Evolutionary conservation across 2,113 vertebrate genomes (phyloP).

Genomic region (Chloropsis hardwickii): DNA sequence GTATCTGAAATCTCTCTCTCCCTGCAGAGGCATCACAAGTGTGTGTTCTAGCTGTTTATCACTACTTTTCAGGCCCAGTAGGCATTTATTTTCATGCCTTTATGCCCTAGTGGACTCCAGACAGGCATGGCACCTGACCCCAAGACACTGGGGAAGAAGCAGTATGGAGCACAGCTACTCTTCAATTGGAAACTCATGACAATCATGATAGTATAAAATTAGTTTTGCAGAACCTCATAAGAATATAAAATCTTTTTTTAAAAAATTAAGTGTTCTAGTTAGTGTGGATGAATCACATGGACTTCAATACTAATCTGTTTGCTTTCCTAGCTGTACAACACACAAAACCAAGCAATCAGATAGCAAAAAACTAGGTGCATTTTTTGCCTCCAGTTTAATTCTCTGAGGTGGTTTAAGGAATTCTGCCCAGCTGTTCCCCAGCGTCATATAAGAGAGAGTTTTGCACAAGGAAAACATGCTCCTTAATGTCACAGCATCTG

Average conservation of each 20-base stretch:
- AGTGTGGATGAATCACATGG: neutral
- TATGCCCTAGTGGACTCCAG: neutral
- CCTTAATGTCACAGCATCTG: neutral
- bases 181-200: neutral
- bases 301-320: neutral
- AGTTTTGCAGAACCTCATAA: neutral
- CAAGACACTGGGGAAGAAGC: neutral
- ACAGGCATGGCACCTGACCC: neutral
- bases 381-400: neutral
- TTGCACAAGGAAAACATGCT: neutral
- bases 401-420: neutral
- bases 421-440: neutral
- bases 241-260: neutral
- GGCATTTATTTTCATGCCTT: neutral
- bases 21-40: neutral
- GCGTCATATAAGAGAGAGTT: neutral
- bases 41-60: neutral
- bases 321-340: neutral
- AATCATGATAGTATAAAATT: neutral
- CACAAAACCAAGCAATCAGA: neutral
- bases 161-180: neutral
- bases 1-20: neutral
- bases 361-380: neutral
- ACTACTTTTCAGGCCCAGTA: neutral
- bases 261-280: neutral